Percentiles rank a stretch among this genome's conserved stretches.
Conservation (phyloP, 2,113 vertebrate genomes). For the Todiramphus chloris region DNA sequence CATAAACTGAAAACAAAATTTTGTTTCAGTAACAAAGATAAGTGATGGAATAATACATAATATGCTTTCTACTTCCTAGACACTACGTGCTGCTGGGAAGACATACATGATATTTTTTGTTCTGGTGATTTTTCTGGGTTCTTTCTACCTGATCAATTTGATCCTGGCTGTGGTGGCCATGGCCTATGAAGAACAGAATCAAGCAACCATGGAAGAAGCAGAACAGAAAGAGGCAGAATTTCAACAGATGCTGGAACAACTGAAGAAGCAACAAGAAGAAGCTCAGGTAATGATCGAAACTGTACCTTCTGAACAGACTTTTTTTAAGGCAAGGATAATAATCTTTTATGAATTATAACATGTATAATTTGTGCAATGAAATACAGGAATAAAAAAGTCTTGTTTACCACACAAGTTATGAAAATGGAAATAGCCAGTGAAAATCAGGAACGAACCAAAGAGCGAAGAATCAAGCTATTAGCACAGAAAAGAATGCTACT, state of each 20-base stretch:
- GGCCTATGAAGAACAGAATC: conserved; percentile 96
- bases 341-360: neutral
- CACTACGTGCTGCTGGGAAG: conserved; percentile 90
- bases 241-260: conserved; percentile 89
- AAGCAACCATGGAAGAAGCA: conserved; percentile 88
- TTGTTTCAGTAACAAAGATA: neutral
- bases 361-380: neutral
- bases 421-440: neutral
- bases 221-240: conserved; percentile 93
- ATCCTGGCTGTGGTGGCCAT: conserved; percentile 96
- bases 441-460: neutral
- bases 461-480: neutral
- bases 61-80: conserved; percentile 74
- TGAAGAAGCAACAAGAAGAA: conserved; percentile 90
- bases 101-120: conserved; percentile 98
- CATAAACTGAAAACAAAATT: neutral
- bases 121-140: conserved; percentile 94
- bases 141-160: conserved; percentile 93
- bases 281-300: conserved; percentile 79
- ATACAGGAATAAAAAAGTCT: neutral
- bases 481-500: neutral
- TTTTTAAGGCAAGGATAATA: neutral
- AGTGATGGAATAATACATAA: neutral
- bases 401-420: neutral
- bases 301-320: neutral